Base-by-base conservation (phyloP, 1,140 invertebrate genomes). In the Oryctes rhinoceros region DNA sequence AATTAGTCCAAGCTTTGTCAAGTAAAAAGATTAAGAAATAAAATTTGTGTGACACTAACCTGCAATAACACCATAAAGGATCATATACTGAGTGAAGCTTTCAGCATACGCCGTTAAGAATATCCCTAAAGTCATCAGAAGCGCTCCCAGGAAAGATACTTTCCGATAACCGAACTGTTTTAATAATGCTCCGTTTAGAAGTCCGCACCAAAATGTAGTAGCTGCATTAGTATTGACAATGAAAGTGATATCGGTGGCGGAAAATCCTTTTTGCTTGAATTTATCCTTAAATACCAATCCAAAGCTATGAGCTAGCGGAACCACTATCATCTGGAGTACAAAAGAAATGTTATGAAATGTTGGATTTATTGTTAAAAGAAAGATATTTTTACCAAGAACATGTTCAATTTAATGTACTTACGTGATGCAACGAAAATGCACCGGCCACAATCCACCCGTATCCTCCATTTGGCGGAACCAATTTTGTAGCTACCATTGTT, bases 181-280 rank as follows among this genome's bases (percentile, higher is more conserved):
- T 79, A 93, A 90, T 62, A 94, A 87, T 44, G 92, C 91, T 3
- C 92, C 92, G 85, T 92, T 93, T 1, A 91, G 85, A 44, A 94
- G 84, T 53, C 92, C 91, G 90, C 87, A 82, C 88, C 89, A 76
- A 83, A 86, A 83, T 90, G 91, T 91, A 84, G 91, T 89, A 2
- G 92, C 92, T 7, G 89, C 89, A 87, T 93, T 91, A 76, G 91
- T 89, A 83, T 93, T 94, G 80, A 93, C 91, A 79, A 93, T 91
- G 9, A 91, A 90, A 2, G 92, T 91, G 13, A 90, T 91, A 86
- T 93, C 88, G 0, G 91, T 91, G 71, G 90, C 90, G 79, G 87
- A 89, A 81, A 93, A 89, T 74, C 90, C 91, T 30, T 93, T 83
- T 11, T 88, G 84, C 0, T 84, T 78, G 65, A 93, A 91, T 80